phyloP scores from a whole-genome alignment of 2,113 vertebrate species.

The Vicugna pacos region DNA sequence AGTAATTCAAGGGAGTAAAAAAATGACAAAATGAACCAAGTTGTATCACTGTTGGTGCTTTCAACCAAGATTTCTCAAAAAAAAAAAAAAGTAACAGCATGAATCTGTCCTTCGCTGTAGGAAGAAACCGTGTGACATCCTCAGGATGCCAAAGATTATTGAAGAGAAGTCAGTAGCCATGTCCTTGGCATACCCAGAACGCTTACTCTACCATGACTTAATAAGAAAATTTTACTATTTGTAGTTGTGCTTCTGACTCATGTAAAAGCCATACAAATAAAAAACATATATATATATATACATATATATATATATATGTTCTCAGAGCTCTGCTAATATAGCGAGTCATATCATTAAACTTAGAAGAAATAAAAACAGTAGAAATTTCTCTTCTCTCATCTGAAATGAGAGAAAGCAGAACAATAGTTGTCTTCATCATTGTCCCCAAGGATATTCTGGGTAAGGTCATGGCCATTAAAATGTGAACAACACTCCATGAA shows the following conservation, averaged over 20 bases:
- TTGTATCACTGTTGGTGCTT: conserved; percentile 87
- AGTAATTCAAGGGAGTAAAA: conserved; percentile 90
- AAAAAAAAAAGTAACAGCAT: conserved; percentile 77
- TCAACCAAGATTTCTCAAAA: conserved; percentile 84
- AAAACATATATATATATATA: conserved; percentile 25
- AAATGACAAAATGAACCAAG: conserved; percentile 89
- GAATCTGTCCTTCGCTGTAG: conserved; percentile 77
- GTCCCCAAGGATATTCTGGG: neutral
- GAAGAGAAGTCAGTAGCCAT: conserved; percentile 61
- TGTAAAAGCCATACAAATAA: conserved; percentile 55
- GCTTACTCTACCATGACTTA: conserved; percentile 64
- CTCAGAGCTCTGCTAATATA: conserved; percentile 65
- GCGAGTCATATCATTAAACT: conserved; percentile 42
- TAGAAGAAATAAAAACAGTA: conserved; percentile 50
- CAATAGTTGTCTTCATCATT: neutral
- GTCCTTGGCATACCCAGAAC: conserved; percentile 52
- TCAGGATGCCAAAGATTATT: conserved; percentile 66
- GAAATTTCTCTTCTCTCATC: conserved; percentile 30
- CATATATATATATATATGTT: neutral
- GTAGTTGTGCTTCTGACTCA: conserved; percentile 61
- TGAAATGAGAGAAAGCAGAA: conserved; percentile 50
- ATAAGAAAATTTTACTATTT: conserved; percentile 65
- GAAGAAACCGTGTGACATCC: conserved; percentile 71
- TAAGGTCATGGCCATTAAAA: neutral
- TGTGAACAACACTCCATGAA: neutral